Evolutionary conservation across 1,140 invertebrate species (phyloP), one percentile per base, ranked within the genome.

Genomic region (Tyrophagus putrescentiae): DNA sequence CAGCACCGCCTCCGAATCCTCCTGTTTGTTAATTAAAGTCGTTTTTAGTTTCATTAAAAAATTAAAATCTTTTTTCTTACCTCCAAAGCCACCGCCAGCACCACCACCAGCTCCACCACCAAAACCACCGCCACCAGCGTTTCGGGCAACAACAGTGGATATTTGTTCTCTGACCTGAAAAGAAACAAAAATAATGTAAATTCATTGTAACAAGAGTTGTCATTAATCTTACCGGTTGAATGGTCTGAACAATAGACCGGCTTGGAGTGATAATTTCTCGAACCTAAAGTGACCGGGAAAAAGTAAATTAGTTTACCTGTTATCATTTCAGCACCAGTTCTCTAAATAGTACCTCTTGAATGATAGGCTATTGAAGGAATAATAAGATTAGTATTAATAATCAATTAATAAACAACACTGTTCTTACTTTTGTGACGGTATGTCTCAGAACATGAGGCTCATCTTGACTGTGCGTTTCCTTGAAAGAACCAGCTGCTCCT

Each of bases 131-230:
- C 28, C 27, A 31, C 9, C n/a, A 11, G 18, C 16, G 23, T 45
- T 45, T 18, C 57, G 57, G 28, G 57, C 57, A 58, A 58, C 57
- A 11, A 58, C 48, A 52, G 13, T 52, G 48, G n/a, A 27, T 27
- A 52, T 52, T 13, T 13, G n/a, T 48, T 13, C 48, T 31, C 13
- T 16, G 18, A 52, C 36, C 36, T 21, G 21, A 39, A 21, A 39
- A 39, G 36, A 39, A 39, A 13, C 36, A 39, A 21, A 39, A 39
- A 13, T 13, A 13, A 39, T 39, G 21, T 39, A 39, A 39, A 39
- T 21, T 13, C 13, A 39, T 39, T 13, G 21, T 13, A 13, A 39
- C 13, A 39, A 13, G 21, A 39, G 21, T 39, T 39, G 36, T 13
- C 21, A 21, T 54, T 13, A 31, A 54, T 54, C 25, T 54, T 11